phyloP scores from a whole-genome alignment of 2,797 vertebrate genomes.

The Caiman crocodilus region DNA sequence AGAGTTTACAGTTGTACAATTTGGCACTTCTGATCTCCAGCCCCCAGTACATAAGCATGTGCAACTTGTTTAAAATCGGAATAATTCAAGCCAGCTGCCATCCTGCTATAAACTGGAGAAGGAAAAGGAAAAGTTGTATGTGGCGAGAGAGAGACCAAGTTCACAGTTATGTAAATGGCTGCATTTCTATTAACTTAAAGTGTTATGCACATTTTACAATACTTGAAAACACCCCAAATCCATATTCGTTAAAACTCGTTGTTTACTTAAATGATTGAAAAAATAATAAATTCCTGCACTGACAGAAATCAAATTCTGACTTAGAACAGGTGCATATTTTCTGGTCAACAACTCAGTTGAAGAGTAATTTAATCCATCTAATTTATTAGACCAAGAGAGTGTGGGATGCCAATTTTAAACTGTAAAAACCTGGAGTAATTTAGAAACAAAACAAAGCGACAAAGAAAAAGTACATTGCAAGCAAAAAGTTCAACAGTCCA shows the following conservation, averaged over 20 bases:
- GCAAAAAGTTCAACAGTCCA: background rate
- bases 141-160: too few relatives aligned
- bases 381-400: background rate
- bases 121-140: background rate
- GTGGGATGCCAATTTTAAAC: background rate
- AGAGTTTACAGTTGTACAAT: background rate
- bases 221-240: rapidly evolving
- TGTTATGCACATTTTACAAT: background rate
- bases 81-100: background rate
- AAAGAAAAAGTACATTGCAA: background rate
- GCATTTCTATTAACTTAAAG: background rate
- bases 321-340: background rate
- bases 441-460: background rate
- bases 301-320: background rate
- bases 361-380: background rate
- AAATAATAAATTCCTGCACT: background rate
- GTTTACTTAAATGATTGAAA: background rate
- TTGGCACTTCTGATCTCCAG: background rate
- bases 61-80: background rate
- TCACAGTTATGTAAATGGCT: background rate
- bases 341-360: too few relatives aligned
- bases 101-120: background rate
- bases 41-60: background rate
- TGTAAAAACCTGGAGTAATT: background rate
- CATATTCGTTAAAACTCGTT: background rate